Evolutionary conservation across 2,797 vertebrate species (phyloP).

Genomic region (Vultur gryphus): DNA sequence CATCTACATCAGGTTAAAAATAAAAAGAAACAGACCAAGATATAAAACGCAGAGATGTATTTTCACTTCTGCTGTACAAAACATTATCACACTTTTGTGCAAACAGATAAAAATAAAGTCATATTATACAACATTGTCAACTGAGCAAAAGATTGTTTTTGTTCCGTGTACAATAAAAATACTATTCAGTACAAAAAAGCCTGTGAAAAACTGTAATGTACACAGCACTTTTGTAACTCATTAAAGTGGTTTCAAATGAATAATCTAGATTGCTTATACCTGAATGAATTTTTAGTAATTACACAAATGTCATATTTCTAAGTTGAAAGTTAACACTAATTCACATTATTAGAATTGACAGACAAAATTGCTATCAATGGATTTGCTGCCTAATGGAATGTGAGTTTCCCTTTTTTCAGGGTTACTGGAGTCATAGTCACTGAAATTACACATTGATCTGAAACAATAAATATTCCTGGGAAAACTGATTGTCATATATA

Average conservation of each 20-base stretch:
- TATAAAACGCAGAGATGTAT: slow-evolving; percentile 79
- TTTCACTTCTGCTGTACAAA: slow-evolving; percentile 82
- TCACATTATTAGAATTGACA: slow-evolving; percentile 59
- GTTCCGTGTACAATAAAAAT: slow-evolving; percentile 65
- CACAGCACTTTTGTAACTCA: slow-evolving; percentile 64
- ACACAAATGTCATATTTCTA: slow-evolving; percentile 55
- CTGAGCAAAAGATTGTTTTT: slow-evolving; percentile 51
- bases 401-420: slow-evolving; percentile 58
- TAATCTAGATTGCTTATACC: slow-evolving; percentile 64
- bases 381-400: slow-evolving; percentile 69
- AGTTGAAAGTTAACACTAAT: slow-evolving; percentile 68
- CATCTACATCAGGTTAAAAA: slow-evolving; percentile 66
- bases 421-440: slow-evolving; percentile 54
- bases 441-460: slow-evolving; percentile 59
- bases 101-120: slow-evolving; percentile 77
- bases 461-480: slow-evolving; percentile 79
- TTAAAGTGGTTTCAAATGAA: slow-evolving; percentile 90
- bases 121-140: slow-evolving; percentile 71
- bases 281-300: slow-evolving; percentile 66
- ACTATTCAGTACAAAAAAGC: slow-evolving; percentile 68
- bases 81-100: slow-evolving; percentile 76
- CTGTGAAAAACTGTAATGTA: slow-evolving; percentile 30
- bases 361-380: slow-evolving; percentile 42
- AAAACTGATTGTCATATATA: slow-evolving; percentile 83
- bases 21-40: slow-evolving; percentile 67